phyloP scores from a whole-genome alignment of 2,113 vertebrate genomes.

The Ardeotis arabs region DNA sequence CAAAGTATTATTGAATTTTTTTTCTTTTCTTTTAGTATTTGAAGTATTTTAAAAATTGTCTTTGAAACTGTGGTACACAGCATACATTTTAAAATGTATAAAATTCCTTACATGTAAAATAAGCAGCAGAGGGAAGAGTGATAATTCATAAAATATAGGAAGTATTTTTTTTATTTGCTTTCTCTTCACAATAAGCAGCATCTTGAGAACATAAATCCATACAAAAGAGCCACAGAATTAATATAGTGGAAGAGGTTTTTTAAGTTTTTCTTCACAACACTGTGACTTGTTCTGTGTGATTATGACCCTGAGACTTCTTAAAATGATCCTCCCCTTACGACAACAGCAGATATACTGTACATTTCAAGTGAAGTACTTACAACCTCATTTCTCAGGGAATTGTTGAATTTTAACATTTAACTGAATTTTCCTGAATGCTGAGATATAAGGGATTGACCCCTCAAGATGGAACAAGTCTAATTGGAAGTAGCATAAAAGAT shows the following conservation, averaged over 20 bases:
- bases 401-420: conserved; percentile 20
- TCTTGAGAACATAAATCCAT: background rate
- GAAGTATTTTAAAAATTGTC: background rate
- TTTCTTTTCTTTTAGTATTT: background rate
- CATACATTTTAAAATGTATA: background rate
- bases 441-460: conserved; percentile 16
- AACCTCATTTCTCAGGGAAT: background rate
- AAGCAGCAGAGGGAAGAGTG: background rate
- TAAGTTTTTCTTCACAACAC: background rate
- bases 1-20: background rate
- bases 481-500: conserved; percentile 58
- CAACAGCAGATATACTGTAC: background rate
- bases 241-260: background rate
- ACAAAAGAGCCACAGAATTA: background rate
- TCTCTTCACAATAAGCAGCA: background rate
- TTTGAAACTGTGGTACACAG: background rate
- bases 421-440: conserved; percentile 4
- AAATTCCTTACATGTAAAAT: background rate
- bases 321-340: background rate
- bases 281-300: background rate
- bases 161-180: background rate
- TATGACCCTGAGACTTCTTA: background rate
- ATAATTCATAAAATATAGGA: background rate
- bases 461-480: conserved; percentile 47
- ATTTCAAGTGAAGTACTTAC: background rate